phyloP scores from a whole-genome alignment of 2,113 vertebrate genomes.

The Laterallus jamaicensis region DNA sequence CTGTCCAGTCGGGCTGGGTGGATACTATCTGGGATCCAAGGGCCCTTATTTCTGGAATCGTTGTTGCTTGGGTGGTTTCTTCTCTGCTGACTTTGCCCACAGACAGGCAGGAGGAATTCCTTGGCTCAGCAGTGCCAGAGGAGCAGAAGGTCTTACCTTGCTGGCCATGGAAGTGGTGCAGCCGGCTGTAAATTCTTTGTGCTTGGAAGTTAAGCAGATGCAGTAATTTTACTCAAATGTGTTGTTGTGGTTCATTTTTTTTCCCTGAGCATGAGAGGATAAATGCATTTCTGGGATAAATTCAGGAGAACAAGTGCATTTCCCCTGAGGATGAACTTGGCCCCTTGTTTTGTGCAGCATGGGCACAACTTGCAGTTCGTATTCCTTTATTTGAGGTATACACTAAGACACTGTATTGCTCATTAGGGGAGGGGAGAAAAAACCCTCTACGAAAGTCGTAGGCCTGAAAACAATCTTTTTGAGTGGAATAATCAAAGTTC shows the following conservation, averaged over 20 bases:
- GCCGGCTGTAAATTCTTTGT: slow-evolving; percentile 21
- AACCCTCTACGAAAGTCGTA: not conserved
- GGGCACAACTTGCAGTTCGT: not conserved
- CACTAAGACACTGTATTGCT: not conserved
- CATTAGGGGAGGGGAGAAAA: not conserved
- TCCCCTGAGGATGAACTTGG: not conserved
- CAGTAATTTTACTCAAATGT: slow-evolving; percentile 40
- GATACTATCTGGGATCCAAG: not conserved
- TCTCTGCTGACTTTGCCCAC: not conserved
- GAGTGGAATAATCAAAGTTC: slow-evolving; percentile 60
- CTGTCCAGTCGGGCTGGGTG: not conserved
- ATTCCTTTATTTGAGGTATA: not conserved
- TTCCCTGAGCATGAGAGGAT: not conserved
- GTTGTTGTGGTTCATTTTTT: not conserved
- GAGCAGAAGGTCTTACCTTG: slow-evolving; percentile 61
- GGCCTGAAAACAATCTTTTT: slow-evolving; percentile 33
- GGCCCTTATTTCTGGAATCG: not conserved
- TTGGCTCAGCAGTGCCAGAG: not conserved
- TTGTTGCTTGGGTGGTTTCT: not conserved
- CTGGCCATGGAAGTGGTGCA: slow-evolving; percentile 20
- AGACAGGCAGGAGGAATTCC: not conserved
- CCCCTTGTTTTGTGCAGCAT: not conserved
- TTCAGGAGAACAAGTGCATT: not conserved
- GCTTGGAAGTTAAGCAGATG: slow-evolving; percentile 46
- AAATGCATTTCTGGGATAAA: not conserved